Percentiles rank a stretch among this genome's conserved stretches.
Evolutionary conservation across 2,888 invertebrate genomes (phyloP).

Genomic region (Gibbula magus): DNA sequence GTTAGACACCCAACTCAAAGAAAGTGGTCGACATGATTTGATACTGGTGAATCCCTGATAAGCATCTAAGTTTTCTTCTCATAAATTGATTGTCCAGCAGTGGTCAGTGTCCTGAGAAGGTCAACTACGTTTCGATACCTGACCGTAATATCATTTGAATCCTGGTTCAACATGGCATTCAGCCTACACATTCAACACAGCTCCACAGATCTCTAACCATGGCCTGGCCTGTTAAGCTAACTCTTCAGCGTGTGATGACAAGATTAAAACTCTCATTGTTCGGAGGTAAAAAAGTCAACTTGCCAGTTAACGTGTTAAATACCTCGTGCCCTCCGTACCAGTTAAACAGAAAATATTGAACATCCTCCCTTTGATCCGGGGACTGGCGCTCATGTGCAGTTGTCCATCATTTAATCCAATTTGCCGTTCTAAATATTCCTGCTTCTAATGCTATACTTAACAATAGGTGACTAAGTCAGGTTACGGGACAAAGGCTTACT

Average conservation of each 20-base stretch:
- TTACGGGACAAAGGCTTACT: conserved; percentile 16
- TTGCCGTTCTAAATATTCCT: conserved; percentile 8
- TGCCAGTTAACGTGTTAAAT: background rate
- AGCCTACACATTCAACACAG: too few relatives aligned
- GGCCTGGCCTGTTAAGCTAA: background rate
- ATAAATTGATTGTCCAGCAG: too few relatives aligned
- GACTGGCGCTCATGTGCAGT: background rate
- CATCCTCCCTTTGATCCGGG: background rate
- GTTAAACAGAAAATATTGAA: background rate
- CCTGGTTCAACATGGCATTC: too few relatives aligned
- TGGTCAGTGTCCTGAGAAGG: too few relatives aligned
- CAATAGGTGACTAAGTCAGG: conserved; percentile 19
- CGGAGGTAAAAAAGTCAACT: conserved; percentile 14
- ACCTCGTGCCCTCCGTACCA: background rate
- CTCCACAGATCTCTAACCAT: background rate
- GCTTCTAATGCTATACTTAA: background rate
- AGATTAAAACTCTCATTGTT: conserved; percentile 18
- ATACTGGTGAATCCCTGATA: too few relatives aligned
- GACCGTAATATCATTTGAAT: too few relatives aligned
- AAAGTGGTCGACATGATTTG: too few relatives aligned
- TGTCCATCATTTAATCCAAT: background rate
- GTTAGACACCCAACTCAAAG: too few relatives aligned
- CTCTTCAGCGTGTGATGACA: background rate
- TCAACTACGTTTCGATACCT: too few relatives aligned
- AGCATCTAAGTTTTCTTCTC: too few relatives aligned